Percentiles rank a stretch among this genome's conserved stretches.
Evolutionary conservation across 2,113 vertebrate species (phyloP).

Genomic region (Ceyx melanurus): DNA sequence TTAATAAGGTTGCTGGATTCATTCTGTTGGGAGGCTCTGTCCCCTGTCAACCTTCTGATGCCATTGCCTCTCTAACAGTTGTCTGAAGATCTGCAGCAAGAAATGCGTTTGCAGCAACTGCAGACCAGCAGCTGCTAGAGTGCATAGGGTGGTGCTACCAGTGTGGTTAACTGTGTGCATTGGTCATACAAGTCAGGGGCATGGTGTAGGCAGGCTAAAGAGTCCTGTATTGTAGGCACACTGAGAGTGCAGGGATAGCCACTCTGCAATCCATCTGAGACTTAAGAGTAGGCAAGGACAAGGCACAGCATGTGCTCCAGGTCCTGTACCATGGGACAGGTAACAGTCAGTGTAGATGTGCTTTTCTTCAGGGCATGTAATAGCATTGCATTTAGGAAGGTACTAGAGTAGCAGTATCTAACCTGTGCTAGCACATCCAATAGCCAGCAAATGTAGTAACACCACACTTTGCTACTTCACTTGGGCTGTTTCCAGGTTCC

Average conservation of each 20-base stretch:
- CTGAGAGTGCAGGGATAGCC: not conserved
- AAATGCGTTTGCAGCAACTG: not conserved
- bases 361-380: not conserved
- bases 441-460: not conserved
- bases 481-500: not conserved
- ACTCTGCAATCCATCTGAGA: too few relatives aligned
- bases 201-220: not conserved
- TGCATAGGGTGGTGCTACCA: not conserved
- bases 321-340: not conserved
- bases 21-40: not conserved
- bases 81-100: not conserved
- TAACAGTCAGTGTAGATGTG: not conserved
- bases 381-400: not conserved
- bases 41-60: not conserved
- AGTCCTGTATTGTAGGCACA: not conserved
- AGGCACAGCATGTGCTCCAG: not conserved
- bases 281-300: not conserved
- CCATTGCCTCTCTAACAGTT: fast-evolving
- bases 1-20: not conserved
- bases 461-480: not conserved
- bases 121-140: not conserved
- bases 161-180: not conserved
- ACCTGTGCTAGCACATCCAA: not conserved
- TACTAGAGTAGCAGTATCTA: not conserved
- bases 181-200: not conserved